Evolutionary conservation across 2,113 vertebrate species (phyloP), one percentile per base, ranked within the genome.

Genomic region (Fregata magnificens): DNA sequence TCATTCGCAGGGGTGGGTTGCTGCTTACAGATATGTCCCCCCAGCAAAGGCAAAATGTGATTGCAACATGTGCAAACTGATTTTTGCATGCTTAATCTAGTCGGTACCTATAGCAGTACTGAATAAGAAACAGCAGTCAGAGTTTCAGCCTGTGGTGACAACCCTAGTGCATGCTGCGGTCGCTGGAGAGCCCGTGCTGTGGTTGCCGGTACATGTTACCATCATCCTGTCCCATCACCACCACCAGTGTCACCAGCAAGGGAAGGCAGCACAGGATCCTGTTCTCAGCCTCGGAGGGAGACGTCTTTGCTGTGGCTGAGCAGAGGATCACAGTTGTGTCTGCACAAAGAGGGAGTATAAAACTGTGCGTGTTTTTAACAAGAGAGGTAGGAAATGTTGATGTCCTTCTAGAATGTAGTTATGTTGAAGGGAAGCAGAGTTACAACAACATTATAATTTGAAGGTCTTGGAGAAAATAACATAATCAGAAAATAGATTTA

Each of bases 401-500:
- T 69, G 53, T 77, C 49, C 58, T 72, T 63, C 82, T 66, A 10
- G 66, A 73, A 38, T 42, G 63, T 17, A 42, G 58, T 80, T 93
- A n/a, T 2, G 7, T 32, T 73, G 82, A 90, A 94, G 53, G n/a
- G 31, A 82, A 92, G 38, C 53, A 61, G 87, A 56, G 69, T 85
- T 85, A 82, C 22, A 61, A 24, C n/a, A 59, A 32, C 38, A 19
- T 36, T 31, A 22, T 69, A 56, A 81, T 88, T 62, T 85, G 74
- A 52, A 88, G 40, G 73, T 77, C 83, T 56, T 42, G 29, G 50
- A 90, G 55, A 92, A 88, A 95, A 81, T 34, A 78, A 70, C 4
- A 1, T 49, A 31, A 85, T 85, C 66, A 70, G 47, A 89, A 93
- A 90, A 88, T 74, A 25, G 36, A 73, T 89, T 84, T 86, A 53